Percentiles rank a stretch among this genome's conserved stretches.
phyloP scores from a whole-genome alignment of 2,113 vertebrate species.

The Cheilinus undulatus region DNA sequence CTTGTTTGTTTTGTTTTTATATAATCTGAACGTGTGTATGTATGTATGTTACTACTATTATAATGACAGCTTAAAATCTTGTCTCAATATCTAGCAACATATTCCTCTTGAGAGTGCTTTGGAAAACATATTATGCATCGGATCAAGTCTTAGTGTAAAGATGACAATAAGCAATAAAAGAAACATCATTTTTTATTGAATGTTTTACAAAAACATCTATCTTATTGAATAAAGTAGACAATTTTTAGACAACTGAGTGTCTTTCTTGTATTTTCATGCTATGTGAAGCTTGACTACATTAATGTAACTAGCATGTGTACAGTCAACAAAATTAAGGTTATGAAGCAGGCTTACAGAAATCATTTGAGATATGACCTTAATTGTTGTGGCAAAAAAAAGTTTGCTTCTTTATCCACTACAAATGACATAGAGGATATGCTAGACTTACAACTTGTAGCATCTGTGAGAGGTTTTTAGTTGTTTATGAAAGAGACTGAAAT shows the following conservation, averaged over 20 bases:
- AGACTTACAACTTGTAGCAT: too few relatives aligned
- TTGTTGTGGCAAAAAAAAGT: too few relatives aligned
- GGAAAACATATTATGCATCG: conserved; percentile 80
- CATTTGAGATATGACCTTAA: too few relatives aligned
- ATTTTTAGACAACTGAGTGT: conserved; percentile 80
- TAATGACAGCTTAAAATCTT: conserved; percentile 66
- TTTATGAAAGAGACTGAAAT: too few relatives aligned
- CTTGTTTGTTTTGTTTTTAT: conserved; percentile 77
- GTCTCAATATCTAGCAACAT: conserved; percentile 77
- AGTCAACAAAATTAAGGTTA: too few relatives aligned
- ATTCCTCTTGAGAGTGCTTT: conserved; percentile 78
- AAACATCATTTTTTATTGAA: conserved; percentile 86
- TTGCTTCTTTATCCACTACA: too few relatives aligned
- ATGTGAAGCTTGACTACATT: background rate
- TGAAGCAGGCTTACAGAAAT: too few relatives aligned
- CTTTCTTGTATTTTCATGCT: conserved; percentile 19
- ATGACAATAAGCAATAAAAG: conserved; percentile 85
- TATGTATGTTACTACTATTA: conserved; percentile 68
- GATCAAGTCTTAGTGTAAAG: conserved; percentile 79
- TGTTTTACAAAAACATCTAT: conserved; percentile 86
- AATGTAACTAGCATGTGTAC: too few relatives aligned
- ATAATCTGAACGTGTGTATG: conserved; percentile 69
- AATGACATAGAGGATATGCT: too few relatives aligned
- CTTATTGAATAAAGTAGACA: conserved; percentile 86
- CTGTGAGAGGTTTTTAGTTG: too few relatives aligned